Evolutionary conservation across 92 coral and sea anemone genomes (phyloP).

Genomic region (Porites evermanni): DNA sequence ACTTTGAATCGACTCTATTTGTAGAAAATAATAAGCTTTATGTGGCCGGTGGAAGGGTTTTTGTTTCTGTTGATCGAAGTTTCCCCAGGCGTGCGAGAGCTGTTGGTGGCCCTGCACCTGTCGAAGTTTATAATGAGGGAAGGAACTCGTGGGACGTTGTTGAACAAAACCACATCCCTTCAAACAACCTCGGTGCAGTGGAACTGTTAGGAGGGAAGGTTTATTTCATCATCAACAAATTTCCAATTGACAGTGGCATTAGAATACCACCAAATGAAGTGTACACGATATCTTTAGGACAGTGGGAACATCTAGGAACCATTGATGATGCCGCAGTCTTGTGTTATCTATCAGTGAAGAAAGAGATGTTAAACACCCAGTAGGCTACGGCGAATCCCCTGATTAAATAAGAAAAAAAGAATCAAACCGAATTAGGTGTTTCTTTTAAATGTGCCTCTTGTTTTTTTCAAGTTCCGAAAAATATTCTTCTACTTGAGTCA

Average conservation of each 20-base stretch:
- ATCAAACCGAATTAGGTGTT: too few relatives aligned
- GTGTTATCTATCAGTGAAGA: constrained; percentile 24
- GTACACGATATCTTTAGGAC: constrained; percentile 6
- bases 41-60: neutral
- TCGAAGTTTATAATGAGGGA: constrained; percentile 26
- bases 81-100: too few relatives aligned
- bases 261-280: constrained; percentile 53
- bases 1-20: constrained; percentile 1
- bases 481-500: too few relatives aligned
- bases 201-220: constrained; percentile 26
- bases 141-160: constrained; percentile 13
- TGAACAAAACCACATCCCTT: constrained; percentile 23
- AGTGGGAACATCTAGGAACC: constrained; percentile 23
- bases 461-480: too few relatives aligned
- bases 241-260: constrained; percentile 52
- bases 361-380: neutral
- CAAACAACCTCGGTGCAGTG: constrained; percentile 32
- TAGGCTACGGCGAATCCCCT: too few relatives aligned
- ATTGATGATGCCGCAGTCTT: neutral
- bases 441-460: too few relatives aligned
- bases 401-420: too few relatives aligned
- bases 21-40: constrained; percentile 2
- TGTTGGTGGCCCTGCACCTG: neutral
- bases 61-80: too few relatives aligned
- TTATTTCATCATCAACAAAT: constrained; percentile 33